A percentile compares a stretch with the other conserved stretches of the same genome.
phyloP scores from a whole-genome alignment of 2,113 vertebrate genomes.

The Tachysurus fulvidraco region DNA sequence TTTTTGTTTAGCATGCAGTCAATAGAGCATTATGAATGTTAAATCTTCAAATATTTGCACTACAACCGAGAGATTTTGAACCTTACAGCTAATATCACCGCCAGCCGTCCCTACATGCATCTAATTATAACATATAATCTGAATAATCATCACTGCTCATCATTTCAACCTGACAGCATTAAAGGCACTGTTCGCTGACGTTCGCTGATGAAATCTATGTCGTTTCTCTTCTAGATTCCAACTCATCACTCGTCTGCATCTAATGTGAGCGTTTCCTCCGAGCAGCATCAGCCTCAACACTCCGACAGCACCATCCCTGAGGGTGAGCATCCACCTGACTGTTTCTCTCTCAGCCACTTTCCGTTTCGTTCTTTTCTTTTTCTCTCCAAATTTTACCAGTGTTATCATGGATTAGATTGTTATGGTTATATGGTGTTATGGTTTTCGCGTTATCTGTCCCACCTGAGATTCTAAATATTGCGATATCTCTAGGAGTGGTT shows the following conservation, averaged over 20 bases:
- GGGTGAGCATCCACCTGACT: conserved; percentile 70
- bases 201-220: too few relatives aligned
- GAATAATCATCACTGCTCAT: not conserved
- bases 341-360: not conserved
- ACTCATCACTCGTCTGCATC: conserved; percentile 76
- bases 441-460: too few relatives aligned
- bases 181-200: not conserved
- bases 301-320: conserved; percentile 79
- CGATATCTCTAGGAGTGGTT: too few relatives aligned
- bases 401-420: not conserved
- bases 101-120: not conserved
- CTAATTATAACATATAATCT: not conserved
- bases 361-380: not conserved
- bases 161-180: not conserved
- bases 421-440: too few relatives aligned
- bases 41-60: not conserved
- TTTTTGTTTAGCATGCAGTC: not conserved
- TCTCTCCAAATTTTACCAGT: not conserved
- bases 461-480: not conserved
- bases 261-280: conserved; percentile 78
- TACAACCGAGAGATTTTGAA: not conserved
- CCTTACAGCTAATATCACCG: not conserved
- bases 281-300: conserved; percentile 71
- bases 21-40: not conserved
- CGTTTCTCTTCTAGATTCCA: conserved; percentile 40